Percentiles rank a stretch among this genome's conserved stretches.
These are phyloP conservation scores for Boloria euphrosyne DNA, from an alignment of 2,888 invertebrate genomes.

Conservation along the genomic window DNA sequence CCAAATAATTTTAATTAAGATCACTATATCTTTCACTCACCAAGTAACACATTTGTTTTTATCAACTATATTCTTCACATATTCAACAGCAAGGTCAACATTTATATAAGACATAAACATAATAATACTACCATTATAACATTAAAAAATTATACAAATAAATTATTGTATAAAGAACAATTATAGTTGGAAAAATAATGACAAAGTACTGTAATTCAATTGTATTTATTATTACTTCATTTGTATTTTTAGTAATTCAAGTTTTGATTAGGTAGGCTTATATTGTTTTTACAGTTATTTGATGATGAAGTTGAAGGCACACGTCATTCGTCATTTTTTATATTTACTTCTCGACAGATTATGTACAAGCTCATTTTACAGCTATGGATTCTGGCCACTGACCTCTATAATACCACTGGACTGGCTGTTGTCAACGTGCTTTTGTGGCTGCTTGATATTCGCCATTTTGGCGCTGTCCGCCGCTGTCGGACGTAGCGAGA, in stretches of 20 bases:
- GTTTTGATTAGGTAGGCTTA: too few relatives aligned
- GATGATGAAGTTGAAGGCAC: not conserved
- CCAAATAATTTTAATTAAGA: not conserved
- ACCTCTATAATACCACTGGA: too few relatives aligned
- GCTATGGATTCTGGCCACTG: too few relatives aligned
- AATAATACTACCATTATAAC: slow-evolving; percentile 29
- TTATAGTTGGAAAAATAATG: not conserved
- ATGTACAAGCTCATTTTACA: not conserved
- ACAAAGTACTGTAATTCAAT: too few relatives aligned
- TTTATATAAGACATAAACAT: slow-evolving; percentile 46
- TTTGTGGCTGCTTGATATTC: too few relatives aligned
- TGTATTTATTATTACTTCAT: too few relatives aligned
- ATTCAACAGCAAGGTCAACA: slow-evolving; percentile 51
- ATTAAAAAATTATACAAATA: not conserved
- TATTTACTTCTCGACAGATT: not conserved
- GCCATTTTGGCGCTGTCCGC: too few relatives aligned
- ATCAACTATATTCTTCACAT: slow-evolving; percentile 57
- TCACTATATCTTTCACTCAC: not conserved
- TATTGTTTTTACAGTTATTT: not conserved
- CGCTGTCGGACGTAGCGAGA: too few relatives aligned
- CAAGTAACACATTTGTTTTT: slow-evolving; percentile 54
- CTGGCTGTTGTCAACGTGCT: too few relatives aligned
- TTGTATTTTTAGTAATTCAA: too few relatives aligned
- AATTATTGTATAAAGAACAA: not conserved
- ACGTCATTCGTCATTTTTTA: not conserved